Evolutionary conservation across 2,888 invertebrate genomes (phyloP).

Genomic region (Gortyna flavago): DNA sequence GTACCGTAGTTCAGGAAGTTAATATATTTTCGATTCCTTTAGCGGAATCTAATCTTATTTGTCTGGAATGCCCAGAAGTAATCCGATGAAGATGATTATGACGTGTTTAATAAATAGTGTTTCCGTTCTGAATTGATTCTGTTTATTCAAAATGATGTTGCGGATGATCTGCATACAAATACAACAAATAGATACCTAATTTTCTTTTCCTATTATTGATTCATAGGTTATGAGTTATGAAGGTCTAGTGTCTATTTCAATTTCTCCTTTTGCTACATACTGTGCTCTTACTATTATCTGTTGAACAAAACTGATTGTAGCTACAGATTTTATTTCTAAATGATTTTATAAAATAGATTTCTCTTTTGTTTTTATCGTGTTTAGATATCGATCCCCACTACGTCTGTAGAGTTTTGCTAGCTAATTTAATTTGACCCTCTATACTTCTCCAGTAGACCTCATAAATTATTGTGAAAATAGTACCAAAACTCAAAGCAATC

Average conservation of each 20-base stretch:
- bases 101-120: background rate
- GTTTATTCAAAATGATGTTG: background rate
- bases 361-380: background rate
- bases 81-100: background rate
- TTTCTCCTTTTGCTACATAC: background rate
- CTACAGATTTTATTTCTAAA: background rate
- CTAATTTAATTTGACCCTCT: background rate
- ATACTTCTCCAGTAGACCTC: background rate
- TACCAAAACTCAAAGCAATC: background rate
- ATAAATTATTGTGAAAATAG: background rate
- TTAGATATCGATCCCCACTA: background rate
- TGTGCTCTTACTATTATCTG: background rate
- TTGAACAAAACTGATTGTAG: background rate
- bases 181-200: too few species aligned
- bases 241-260: conserved; percentile 1
- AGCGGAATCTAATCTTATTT: background rate
- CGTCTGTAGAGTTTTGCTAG: too few species aligned
- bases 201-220: background rate
- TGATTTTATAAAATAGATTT: background rate
- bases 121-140: background rate
- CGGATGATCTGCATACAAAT: background rate
- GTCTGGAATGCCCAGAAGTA: background rate
- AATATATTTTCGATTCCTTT: background rate
- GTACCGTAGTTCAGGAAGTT: background rate
- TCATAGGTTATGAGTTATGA: too few species aligned